Evolutionary conservation across 2,113 vertebrate species (phyloP), one percentile per base, ranked within the genome.

Genomic region (Dipodomys stephensi): DNA sequence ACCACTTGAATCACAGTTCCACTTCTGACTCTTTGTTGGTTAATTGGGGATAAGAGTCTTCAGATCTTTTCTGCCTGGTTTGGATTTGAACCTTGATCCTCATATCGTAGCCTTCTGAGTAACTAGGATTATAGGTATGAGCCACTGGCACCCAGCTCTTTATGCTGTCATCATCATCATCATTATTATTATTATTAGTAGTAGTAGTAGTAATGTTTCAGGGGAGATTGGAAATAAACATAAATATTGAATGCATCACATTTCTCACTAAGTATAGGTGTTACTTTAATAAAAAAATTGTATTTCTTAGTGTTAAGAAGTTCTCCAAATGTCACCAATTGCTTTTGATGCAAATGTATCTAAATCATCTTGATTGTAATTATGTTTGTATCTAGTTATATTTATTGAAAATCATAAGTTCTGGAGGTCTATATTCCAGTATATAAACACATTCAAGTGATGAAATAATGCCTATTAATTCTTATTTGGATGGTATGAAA

Each of bases 341-440:
- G 69, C n/a, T 90, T 53, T 76, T 86, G 76, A 23, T 27, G 74
- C 16, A 67, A 53, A 5, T 19, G 30, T 74, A 79, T n/a, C 16
- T 67, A 67, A 62, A 46, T 35, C 39, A 88, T 80, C 57, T 84
- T 35, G 64, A 30, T 62, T 84, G 65, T 60, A 46, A 32, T 73
- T 92, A 62, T 72, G 68, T 80, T 95, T 89, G 68, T 62, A 88
- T 79, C 76, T 81, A 18, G 12, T 49, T 27, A 46, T 62, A 89
- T 85, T 89, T 32, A 84, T 39, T 39, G 13, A 65, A 71, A 64
- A 13, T 12, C 57, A 39, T 74, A 57, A 62, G 19, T 88, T 80
- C 44, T 73, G 73, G 79, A 83, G 65, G 3, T 19, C 23, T 87
- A 13, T 79, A 49, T 83, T 79, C 53, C 35, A 32, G 25, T 44